phyloP scores from a whole-genome alignment of 1,140 invertebrate species.

The Eueides isabella region DNA sequence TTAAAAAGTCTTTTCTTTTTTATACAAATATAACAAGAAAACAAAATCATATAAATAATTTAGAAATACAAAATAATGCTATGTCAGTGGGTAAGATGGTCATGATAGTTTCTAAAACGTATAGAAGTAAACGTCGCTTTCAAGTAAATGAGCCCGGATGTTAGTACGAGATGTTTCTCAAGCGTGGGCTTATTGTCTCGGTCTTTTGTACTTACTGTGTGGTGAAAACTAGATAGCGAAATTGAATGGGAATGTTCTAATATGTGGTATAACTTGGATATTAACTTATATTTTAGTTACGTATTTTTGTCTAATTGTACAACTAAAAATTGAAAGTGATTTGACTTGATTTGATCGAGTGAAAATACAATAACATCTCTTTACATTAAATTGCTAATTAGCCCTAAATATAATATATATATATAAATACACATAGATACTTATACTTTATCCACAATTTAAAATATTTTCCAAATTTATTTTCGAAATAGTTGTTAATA shows the following conservation, averaged over 20 bases:
- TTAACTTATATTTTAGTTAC: background rate
- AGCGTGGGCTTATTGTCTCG: slow-evolving; percentile 12
- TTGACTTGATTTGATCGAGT: too few relatives aligned
- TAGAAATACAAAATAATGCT: background rate
- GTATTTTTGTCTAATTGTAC: background rate
- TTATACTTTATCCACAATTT: too few relatives aligned
- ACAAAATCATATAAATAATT: background rate
- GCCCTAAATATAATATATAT: too few relatives aligned
- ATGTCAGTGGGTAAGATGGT: background rate
- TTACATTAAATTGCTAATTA: too few relatives aligned
- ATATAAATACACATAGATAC: too few relatives aligned
- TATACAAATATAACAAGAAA: background rate
- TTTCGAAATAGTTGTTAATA: too few relatives aligned
- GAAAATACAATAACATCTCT: too few relatives aligned
- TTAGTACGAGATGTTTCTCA: slow-evolving; percentile 13
- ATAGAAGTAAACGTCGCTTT: background rate
- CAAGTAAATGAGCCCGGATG: slow-evolving; percentile 11
- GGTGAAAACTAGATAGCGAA: slow-evolving; percentile 4
- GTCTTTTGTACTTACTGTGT: background rate
- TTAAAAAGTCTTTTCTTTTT: background rate
- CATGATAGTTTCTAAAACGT: background rate
- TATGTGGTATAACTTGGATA: background rate
- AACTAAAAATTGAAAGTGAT: background rate
- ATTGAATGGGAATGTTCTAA: background rate
- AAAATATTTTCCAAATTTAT: too few relatives aligned